phyloP scores from a whole-genome alignment of 2,888 invertebrate species.

The Caenorhabditis sulstoni region DNA sequence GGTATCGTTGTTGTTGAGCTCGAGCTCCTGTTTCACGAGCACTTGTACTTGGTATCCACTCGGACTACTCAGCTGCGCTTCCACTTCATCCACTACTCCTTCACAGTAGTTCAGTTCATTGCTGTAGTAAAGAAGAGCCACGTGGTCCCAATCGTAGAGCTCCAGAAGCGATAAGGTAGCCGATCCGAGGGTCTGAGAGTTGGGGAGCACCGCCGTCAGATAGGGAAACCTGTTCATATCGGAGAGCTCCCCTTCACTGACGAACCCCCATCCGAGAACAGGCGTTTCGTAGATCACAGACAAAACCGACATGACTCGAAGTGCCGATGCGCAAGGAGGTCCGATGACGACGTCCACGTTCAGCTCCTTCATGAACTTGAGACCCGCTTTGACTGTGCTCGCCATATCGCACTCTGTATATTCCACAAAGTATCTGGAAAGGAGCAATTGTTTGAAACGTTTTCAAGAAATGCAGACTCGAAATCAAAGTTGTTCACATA shows the following conservation, averaged over 20 bases:
- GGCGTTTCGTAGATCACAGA: slow-evolving; percentile 50
- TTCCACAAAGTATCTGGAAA: slow-evolving; percentile 58
- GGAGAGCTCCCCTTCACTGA: slow-evolving; percentile 45
- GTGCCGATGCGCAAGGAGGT: slow-evolving; percentile 68
- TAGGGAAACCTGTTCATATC: slow-evolving; percentile 55
- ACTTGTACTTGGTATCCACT: slow-evolving; percentile 7
- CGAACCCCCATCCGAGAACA: slow-evolving; percentile 61
- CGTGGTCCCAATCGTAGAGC: slow-evolving; percentile 44
- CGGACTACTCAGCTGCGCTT: slow-evolving; percentile 39
- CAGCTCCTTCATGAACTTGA: slow-evolving; percentile 68
- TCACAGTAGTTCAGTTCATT: slow-evolving; percentile 52
- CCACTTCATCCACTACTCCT: slow-evolving; percentile 53
- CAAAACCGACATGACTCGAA: slow-evolving; percentile 50
- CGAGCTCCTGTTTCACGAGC: slow-evolving; percentile 28
- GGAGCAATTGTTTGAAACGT: background rate
- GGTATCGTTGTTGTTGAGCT: slow-evolving; percentile 2
- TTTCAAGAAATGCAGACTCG: slow-evolving; percentile 32
- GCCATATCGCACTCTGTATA: slow-evolving; percentile 63
- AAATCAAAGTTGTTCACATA: slow-evolving; percentile 54
- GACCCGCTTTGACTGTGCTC: slow-evolving; percentile 41
- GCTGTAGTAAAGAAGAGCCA: slow-evolving; percentile 50
- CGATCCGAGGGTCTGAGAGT: slow-evolving; percentile 52
- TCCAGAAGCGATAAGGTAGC: slow-evolving; percentile 41
- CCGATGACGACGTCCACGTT: slow-evolving; percentile 72
- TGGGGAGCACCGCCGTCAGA: slow-evolving; percentile 50